Base-by-base conservation (phyloP, 2,888 invertebrate genomes). In the Xanthorhoe spadicearia region DNA sequence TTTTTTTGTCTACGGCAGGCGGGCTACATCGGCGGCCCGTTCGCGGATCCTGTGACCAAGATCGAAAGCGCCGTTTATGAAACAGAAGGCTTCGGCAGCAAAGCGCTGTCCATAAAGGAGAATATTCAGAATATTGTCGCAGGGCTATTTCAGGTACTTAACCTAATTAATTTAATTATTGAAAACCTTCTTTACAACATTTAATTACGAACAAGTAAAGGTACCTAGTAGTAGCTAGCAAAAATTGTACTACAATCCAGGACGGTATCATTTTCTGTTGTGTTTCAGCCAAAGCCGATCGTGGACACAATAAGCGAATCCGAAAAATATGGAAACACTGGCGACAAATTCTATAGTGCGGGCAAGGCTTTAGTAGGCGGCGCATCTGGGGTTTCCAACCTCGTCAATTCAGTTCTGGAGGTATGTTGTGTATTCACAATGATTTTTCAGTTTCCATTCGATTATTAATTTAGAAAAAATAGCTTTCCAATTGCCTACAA, bases 321-420 rank as follows among this genome's bases (percentile, higher is more conserved):
- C 58, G 96, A 97, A 58, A 97, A 97, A 79, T 97, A 96, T 81
- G 97, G 97, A 18, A 97, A 97, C 80, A 94, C 90, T 58, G 97
- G 95, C 0, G 96, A 95, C 75, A 95, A 94, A 80, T 95, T 95
- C 73, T 94, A 94, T 67, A 89, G 89, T 15, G 86, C 96, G 28
- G 95, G 96, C 0, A 94, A 94, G 62, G 94, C 94, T 0, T 77
- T 97, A 28, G 95, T 97, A 2, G 94, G 94, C 32, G 95, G 96
- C 6, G 95, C 95, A 64, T 96, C 96, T 75, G 94, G 94, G 4
- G 83, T 97, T 49, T 95, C 96, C 35, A 95, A 95, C 82, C 88
- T 96, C 18, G 80, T 96, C 55, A 96, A 95, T 82, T 88, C 93
- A 9, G 84, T 94, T 15, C 88, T 95, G 59, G 95, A 95, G 83